Percentiles rank a stretch among this genome's conserved stretches.
phyloP scores from a whole-genome alignment of 2,113 vertebrate species.

The Nothobranchius kuhntae region DNA sequence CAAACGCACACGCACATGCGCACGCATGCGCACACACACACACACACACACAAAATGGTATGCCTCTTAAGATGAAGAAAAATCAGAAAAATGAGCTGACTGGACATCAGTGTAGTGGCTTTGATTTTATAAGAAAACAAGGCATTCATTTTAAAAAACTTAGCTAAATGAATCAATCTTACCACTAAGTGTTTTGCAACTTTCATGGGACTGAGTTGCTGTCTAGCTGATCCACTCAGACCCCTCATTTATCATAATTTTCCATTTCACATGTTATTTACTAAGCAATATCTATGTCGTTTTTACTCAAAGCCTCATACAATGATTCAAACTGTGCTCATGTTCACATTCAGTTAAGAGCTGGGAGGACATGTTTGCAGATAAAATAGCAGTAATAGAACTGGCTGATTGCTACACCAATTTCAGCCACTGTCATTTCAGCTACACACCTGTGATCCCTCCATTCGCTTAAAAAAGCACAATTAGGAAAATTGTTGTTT shows the following conservation, averaged over 20 bases:
- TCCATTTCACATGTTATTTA: slow-evolving; percentile 7
- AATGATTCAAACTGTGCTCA: neutral
- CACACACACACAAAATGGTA: no score
- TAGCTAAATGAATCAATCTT: slow-evolving; percentile 8
- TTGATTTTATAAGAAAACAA: neutral
- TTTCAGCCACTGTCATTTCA: slow-evolving; percentile 14
- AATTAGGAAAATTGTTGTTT: slow-evolving; percentile 63
- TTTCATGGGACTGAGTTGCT: slow-evolving; percentile 21
- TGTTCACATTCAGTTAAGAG: slow-evolving; percentile 6
- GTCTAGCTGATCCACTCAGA: slow-evolving; percentile 18
- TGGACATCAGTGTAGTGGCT: neutral
- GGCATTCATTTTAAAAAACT: neutral
- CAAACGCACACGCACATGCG: no score
- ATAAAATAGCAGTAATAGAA: slow-evolving; percentile 7
- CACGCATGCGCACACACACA: no score
- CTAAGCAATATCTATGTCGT: slow-evolving; percentile 8
- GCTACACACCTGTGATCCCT: slow-evolving; percentile 49
- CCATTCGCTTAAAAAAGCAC: slow-evolving; percentile 43
- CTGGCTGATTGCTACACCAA: slow-evolving; percentile 16
- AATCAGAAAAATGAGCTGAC: no score
- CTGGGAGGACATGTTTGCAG: slow-evolving; percentile 23
- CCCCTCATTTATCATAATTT: slow-evolving; percentile 21
- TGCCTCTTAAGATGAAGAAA: neutral
- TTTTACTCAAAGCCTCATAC: slow-evolving; percentile 1
- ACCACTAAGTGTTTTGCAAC: slow-evolving; percentile 38